phyloP scores from a whole-genome alignment of 2,113 vertebrate genomes.

The Pseudonaja textilis region DNA sequence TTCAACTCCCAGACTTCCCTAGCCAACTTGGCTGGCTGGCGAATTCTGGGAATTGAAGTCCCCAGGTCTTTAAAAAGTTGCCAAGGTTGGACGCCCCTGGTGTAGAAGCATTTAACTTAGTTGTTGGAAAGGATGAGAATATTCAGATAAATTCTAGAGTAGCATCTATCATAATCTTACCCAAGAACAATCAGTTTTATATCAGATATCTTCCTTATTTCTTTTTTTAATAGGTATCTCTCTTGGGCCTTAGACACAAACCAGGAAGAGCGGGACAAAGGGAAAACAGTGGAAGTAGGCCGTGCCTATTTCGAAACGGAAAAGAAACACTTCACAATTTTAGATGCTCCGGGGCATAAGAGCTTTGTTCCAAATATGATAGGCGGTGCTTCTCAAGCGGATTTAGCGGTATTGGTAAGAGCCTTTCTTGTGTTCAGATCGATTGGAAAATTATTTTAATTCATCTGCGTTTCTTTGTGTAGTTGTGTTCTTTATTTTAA shows the following conservation, averaged over 20 bases:
- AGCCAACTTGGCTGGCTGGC: too few species aligned
- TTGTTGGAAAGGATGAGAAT: background rate
- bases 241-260: constrained; percentile 99
- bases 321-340: constrained; percentile 98
- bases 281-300: constrained; percentile 98
- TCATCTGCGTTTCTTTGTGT: background rate
- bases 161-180: background rate
- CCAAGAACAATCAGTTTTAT: background rate
- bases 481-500: background rate
- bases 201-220: background rate
- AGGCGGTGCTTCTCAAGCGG: constrained; percentile 95
- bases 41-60: too few species aligned
- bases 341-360: constrained; percentile 98
- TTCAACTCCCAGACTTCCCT: background rate
- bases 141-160: background rate
- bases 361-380: constrained; percentile 99
- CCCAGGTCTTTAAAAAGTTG: background rate
- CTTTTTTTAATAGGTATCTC: constrained; percentile 81
- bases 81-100: background rate
- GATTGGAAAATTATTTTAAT: background rate
- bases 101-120: background rate
- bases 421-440: background rate
- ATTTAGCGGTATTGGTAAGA: constrained; percentile 95
- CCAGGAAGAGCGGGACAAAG: constrained; percentile 98
- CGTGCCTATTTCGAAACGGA: constrained; percentile 98